These are phyloP conservation scores for Tyto alba DNA, from an alignment of 2,113 vertebrate genomes.

Conservation along the genomic window DNA sequence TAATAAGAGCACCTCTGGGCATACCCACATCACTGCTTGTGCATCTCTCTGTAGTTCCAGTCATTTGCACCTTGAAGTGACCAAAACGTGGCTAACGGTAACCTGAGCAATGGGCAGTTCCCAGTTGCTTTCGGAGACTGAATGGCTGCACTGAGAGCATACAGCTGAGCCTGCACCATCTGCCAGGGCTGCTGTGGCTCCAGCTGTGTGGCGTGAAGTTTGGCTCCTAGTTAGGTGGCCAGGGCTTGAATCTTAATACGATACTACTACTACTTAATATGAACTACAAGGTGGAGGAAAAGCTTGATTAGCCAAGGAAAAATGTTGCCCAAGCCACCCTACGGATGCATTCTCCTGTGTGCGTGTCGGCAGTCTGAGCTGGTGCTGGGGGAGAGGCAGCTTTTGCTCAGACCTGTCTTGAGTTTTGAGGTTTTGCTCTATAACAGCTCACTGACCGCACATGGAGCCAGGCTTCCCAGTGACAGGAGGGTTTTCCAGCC, in stretches of 20 bases:
- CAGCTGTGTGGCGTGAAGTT: slow-evolving; percentile 19
- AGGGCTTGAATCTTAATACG: not conserved
- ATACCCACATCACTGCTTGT: not conserved
- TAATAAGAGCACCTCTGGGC: not conserved
- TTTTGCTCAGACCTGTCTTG: not conserved
- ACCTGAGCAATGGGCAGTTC: not conserved
- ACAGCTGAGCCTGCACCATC: slow-evolving; percentile 38
- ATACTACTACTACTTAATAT: too few relatives aligned
- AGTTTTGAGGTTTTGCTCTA: not conserved
- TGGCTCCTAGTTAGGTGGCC: not conserved
- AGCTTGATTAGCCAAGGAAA: not conserved
- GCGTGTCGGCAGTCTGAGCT: not conserved
- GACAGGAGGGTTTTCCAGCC: not conserved
- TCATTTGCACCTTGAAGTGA: not conserved
- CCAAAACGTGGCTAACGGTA: not conserved
- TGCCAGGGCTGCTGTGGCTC: slow-evolving; percentile 29
- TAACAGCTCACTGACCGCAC: fast-evolving
- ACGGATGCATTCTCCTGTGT: fast-evolving
- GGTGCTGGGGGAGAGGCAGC: not conserved
- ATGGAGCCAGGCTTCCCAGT: not conserved
- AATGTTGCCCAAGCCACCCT: fast-evolving
- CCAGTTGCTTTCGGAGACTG: not conserved
- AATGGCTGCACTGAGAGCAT: not conserved
- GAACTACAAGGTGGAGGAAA: not conserved
- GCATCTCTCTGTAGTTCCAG: not conserved